phyloP scores from a whole-genome alignment of 2,113 vertebrate genomes.

The Ceyx margarethae region DNA sequence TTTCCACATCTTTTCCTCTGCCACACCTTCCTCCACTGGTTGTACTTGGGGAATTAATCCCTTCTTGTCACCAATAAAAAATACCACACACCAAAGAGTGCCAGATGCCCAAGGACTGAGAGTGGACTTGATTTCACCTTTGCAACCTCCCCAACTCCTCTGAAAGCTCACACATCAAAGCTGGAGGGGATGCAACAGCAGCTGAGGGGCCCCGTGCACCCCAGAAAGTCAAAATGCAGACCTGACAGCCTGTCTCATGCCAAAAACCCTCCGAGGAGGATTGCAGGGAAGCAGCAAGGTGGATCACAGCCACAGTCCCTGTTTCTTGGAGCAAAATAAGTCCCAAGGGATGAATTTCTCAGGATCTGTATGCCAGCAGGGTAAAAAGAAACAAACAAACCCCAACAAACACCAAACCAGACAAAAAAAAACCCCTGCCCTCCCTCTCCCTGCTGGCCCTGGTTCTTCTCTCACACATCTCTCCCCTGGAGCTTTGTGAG shows the following conservation, averaged over 20 bases:
- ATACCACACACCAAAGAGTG: background rate
- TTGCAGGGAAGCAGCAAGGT: background rate
- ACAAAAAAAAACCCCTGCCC: background rate
- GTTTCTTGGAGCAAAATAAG: background rate
- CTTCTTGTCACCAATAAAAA: background rate
- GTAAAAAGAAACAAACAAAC: background rate
- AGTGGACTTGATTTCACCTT: background rate
- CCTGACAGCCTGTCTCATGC: background rate
- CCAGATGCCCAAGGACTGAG: background rate
- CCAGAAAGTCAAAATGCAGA: background rate
- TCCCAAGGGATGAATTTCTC: background rate
- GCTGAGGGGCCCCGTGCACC: background rate
- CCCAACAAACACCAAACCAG: too few species aligned
- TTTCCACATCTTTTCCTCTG: background rate
- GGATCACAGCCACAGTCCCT: background rate
- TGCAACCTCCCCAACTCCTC: background rate
- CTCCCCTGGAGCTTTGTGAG: background rate
- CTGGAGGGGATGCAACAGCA: background rate
- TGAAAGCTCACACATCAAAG: accelerated
- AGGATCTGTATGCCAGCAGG: background rate
- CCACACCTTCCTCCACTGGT: background rate
- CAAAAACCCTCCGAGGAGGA: background rate
- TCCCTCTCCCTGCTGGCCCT: background rate
- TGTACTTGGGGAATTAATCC: background rate
- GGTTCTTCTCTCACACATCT: background rate